A percentile compares a stretch with the other conserved stretches of the same genome.
phyloP scores from a whole-genome alignment of 2,888 invertebrate species.

The Dendrolimus pini region DNA sequence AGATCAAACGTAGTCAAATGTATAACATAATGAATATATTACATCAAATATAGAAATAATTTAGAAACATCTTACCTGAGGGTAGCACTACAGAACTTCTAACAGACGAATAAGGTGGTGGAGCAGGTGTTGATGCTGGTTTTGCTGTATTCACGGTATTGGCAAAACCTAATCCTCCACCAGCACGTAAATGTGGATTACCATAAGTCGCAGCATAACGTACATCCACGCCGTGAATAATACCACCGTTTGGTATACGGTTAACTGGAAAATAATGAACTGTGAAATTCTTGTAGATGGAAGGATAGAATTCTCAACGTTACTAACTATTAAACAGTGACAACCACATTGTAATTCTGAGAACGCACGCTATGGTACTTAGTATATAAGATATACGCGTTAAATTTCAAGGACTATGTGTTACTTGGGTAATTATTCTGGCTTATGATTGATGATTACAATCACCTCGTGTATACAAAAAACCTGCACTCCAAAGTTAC shows the following conservation, averaged over 20 bases:
- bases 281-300: too few species aligned
- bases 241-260: constrained; percentile 57
- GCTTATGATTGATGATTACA: too few species aligned
- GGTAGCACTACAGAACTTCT: constrained; percentile 63
- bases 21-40: neutral
- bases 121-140: constrained; percentile 87
- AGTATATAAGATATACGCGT: too few species aligned
- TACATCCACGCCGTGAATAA: constrained; percentile 82
- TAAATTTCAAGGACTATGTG: too few species aligned
- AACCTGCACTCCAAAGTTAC: too few species aligned
- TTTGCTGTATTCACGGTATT: constrained; percentile 80
- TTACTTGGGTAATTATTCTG: too few species aligned
- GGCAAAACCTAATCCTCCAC: constrained; percentile 69
- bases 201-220: constrained; percentile 93
- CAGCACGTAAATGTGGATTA: constrained; percentile 89
- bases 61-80: constrained; percentile 40
- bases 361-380: too few species aligned
- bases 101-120: constrained; percentile 83
- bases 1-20: neutral
- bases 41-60: too few species aligned
- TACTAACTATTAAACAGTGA: too few species aligned
- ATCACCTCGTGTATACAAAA: too few species aligned
- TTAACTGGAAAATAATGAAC: constrained; percentile 22
- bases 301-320: too few species aligned
- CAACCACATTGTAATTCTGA: too few species aligned